phyloP scores from a whole-genome alignment of 2,113 vertebrate genomes.

The Grammomys surdaster region DNA sequence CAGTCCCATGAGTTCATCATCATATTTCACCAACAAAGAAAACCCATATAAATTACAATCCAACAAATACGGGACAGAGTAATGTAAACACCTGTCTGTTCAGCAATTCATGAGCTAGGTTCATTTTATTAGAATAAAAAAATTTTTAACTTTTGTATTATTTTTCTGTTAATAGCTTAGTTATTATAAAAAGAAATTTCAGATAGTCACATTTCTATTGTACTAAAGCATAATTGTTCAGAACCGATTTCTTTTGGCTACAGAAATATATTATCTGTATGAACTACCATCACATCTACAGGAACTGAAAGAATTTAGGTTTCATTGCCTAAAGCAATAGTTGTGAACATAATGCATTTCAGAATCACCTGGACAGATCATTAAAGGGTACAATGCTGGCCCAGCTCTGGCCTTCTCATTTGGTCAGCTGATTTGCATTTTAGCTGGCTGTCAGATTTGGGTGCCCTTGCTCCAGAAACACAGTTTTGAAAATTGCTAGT shows the following conservation, averaged over 20 bases:
- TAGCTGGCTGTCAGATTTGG: neutral
- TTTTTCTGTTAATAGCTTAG: neutral
- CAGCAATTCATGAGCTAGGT: neutral
- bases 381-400: accelerated
- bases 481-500: neutral
- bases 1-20: neutral
- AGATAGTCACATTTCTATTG: neutral
- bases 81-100: slow-evolving; percentile 20
- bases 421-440: neutral
- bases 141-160: neutral
- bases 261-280: neutral
- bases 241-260: neutral
- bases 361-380: neutral
- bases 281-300: neutral
- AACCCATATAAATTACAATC: neutral
- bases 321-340: neutral
- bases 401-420: neutral
- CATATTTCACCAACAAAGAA: slow-evolving; percentile 2
- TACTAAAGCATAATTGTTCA: neutral
- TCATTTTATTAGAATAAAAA: neutral
- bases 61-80: neutral
- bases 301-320: neutral
- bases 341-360: neutral
- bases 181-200: neutral
- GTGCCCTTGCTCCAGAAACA: neutral